A percentile compares a stretch with the other conserved stretches of the same genome.
Conservation (phyloP, 1,140 invertebrate species). For the Zaprionus gabonicus region DNA sequence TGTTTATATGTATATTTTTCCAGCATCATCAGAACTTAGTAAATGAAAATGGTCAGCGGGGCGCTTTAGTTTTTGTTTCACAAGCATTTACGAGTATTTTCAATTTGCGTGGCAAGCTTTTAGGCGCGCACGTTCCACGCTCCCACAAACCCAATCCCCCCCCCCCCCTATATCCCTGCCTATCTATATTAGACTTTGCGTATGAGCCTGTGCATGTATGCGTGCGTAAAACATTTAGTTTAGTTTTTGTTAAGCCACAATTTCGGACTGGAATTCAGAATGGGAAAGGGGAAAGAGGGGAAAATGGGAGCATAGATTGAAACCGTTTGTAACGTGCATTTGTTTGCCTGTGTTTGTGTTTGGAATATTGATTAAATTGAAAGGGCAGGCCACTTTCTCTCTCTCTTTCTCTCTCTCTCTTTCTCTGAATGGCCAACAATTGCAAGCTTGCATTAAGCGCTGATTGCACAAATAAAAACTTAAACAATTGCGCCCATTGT, state of each 20-base stretch:
- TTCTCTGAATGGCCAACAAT: constrained; percentile 45
- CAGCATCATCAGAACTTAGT: constrained; percentile 72
- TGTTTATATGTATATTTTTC: constrained; percentile 16
- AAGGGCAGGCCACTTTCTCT: constrained; percentile 23
- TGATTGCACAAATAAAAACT: constrained; percentile 71
- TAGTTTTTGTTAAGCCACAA: constrained; percentile 77
- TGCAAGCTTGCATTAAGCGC: constrained; percentile 65
- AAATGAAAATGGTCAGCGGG: constrained; percentile 78
- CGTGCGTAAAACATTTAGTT: constrained; percentile 64
- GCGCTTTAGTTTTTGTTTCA: constrained; percentile 71
- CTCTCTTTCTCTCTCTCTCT: constrained; percentile 6
- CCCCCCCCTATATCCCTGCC: background rate
- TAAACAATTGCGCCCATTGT: constrained; percentile 51
- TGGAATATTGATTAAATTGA: constrained; percentile 78
- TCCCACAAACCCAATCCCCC: background rate
- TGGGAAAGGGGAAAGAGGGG: constrained; percentile 12
- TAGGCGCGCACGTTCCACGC: constrained; percentile 50
- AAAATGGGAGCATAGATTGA: background rate
- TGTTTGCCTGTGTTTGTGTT: constrained; percentile 56
- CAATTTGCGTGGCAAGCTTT: constrained; percentile 74
- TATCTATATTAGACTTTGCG: constrained; percentile 22
- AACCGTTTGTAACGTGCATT: constrained; percentile 16
- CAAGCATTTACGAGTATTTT: constrained; percentile 66
- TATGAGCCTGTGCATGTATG: background rate
- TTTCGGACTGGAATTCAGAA: constrained; percentile 45